Base-by-base conservation (phyloP, 35 echinoderm and acorn worm species). In the Patiria miniata region DNA sequence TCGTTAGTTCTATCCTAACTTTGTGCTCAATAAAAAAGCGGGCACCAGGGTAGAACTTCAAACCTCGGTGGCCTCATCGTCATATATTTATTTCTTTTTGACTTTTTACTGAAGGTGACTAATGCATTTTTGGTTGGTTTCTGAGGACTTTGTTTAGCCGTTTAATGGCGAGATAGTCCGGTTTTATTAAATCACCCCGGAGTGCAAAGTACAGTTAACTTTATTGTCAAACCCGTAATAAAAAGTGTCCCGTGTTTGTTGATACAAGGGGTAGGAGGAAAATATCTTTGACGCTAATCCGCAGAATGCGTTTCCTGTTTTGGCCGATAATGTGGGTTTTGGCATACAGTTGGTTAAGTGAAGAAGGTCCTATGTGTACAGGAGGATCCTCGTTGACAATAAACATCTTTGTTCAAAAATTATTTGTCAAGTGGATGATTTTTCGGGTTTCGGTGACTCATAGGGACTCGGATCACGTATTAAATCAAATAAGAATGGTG, bases 51-150 rank as follows among this genome's bases (percentile, higher is more conserved):
- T 28, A 14, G 65, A 7, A 32, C 58, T 61, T 32, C 65, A 73
- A 73, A 34, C 34, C 19, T 73, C 29, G 65, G 65, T 73, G 65
- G 65, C 29, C 65, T 73, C 1, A 22, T 34, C 21, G 65, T 73
- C 28, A 14, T 60, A 60, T 17, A 60, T 18, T 18, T n/a, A n/a
- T n/a, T 60, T 60, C 14, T 60, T 59, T 59, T 58, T 19, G 0
- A n/a, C 28, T 73, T 73, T 12, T 73, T 73, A 28, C 65, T 1
- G 26, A 36, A 60, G n/a, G n/a, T 73, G 65, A 73, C 65, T 73
- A 73, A 73, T 73, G 65, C 26, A 32, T 73, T 73, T 73, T 73
- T 73, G 65, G 65, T 73, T 30, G 34, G 23, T 73, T 73, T 73
- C 65, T 36, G 65, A 73, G 65, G 61, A 34, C 19, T 73, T 73